phyloP scores from a whole-genome alignment of 1,140 invertebrate genomes.

The Bradynema listronoti region DNA sequence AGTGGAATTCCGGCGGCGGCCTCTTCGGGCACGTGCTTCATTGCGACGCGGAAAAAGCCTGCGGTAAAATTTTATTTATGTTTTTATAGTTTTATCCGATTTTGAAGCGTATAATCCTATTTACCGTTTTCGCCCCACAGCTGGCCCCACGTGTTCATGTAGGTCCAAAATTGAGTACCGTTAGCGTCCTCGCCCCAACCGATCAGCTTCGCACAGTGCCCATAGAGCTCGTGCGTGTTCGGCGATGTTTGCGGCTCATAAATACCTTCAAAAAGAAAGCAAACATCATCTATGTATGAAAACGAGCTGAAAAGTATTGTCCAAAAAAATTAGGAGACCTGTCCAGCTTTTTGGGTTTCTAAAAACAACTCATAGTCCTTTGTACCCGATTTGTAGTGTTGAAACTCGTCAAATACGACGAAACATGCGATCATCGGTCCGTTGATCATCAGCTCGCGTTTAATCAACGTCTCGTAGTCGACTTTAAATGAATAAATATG shows the following conservation, averaged over 20 bases:
- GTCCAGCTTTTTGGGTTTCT: background rate
- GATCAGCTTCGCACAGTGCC: constrained; percentile 45
- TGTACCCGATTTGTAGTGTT: constrained; percentile 41
- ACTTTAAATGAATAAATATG: constrained; percentile 24
- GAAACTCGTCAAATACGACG: constrained; percentile 43
- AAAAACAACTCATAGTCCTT: background rate
- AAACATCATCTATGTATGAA: background rate
- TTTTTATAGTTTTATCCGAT: constrained; percentile 12
- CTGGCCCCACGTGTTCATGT: constrained; percentile 41
- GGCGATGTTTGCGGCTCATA: constrained; percentile 27
- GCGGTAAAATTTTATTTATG: constrained; percentile 12
- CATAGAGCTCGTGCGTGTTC: constrained; percentile 28
- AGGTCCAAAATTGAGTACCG: constrained; percentile 31
- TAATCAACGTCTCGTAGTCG: constrained; percentile 24
- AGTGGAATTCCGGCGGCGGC: constrained; percentile 33
- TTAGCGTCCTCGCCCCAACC: constrained; percentile 43
- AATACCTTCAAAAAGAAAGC: constrained; percentile 35
- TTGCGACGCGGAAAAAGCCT: constrained; percentile 44
- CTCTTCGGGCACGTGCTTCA: constrained; percentile 38
- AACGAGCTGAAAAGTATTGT: background rate
- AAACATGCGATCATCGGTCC: constrained; percentile 46
- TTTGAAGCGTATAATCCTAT: constrained; percentile 5
- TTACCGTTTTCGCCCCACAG: constrained; percentile 43
- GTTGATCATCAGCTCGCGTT: constrained; percentile 37
- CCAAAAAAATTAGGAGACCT: background rate